These are phyloP conservation scores for Catocala fraxini DNA, from an alignment of 2,888 invertebrate genomes.

Conservation along the genomic window DNA sequence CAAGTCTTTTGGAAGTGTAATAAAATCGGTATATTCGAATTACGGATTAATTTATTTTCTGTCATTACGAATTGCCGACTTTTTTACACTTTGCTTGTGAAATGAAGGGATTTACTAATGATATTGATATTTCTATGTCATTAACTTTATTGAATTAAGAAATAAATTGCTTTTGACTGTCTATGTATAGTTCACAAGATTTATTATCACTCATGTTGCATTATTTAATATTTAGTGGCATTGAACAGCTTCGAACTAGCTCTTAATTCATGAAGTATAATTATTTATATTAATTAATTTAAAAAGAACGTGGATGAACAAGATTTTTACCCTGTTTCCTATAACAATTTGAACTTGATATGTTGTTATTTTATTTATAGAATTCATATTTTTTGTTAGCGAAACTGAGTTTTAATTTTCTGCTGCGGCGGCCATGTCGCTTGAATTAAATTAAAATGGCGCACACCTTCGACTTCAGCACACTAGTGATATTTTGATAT, in stretches of 20 bases:
- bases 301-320: conserved; percentile 6
- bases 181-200: not conserved
- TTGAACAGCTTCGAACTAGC: not conserved
- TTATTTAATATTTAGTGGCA: not conserved
- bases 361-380: conserved; percentile 43
- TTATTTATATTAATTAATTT: not conserved
- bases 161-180: conserved; percentile 12
- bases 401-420: conserved; percentile 32
- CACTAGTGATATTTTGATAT: conserved; percentile 62
- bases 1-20: conserved; percentile 2
- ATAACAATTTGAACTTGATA: conserved; percentile 34
- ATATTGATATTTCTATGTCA: conserved; percentile 1
- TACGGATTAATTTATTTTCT: not conserved
- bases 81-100: not conserved
- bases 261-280: not conserved
- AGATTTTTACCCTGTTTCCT: conserved; percentile 13
- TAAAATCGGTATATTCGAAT: not conserved
- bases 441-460: conserved; percentile 34
- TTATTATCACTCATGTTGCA: not conserved
- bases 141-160: conserved; percentile 4
- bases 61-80: not conserved
- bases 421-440: conserved; percentile 6
- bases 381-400: conserved; percentile 30
- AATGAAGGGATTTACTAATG: not conserved
- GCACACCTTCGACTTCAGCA: conserved; percentile 27